Base-by-base conservation (phyloP, 2,113 vertebrate species). In the Elanoides forficatus region DNA sequence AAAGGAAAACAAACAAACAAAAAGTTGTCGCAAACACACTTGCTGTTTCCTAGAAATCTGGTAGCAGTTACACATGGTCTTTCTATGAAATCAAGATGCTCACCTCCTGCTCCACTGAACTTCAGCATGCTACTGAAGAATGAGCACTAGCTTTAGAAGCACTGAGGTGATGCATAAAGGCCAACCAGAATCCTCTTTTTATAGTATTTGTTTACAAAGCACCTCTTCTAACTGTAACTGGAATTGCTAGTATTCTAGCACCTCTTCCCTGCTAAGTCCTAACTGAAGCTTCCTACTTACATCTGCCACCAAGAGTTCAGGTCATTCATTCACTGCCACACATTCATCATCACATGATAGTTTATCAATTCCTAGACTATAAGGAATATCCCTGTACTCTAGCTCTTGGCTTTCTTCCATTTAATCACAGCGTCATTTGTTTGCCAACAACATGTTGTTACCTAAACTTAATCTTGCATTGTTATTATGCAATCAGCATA, bases 371-470 rank as follows among this genome's bases (percentile, higher is more conserved):
- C 59, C 80, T 59, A 60, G 27, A 16, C 26, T 58, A 5, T 45
- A 22, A 80, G 45, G 3, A 58, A 43, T 5, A 91, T 34, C 92
- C 80, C 34, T 50, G 32, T 62, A 53, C 80, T 78, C 75, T n/a
- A 58, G 63, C 60, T 95, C 86, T 15, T 78, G 96, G 94, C 94
- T 71, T 25, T 16, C 55, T 56, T 74, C 93, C 90, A 70, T 3
- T 7, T 23, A n/a, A 68, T 25, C 82, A 22, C 71, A 4, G 84
- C 0, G 0, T 18, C 78, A 21, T 18, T 23, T 30, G 25, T 43
- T 42, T 75, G 94, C 86, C 73, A 78, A 55, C 27, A 38, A 15
- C 56, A 5, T 1, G 18, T 2, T 8, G 45, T 8, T 85, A 81
- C 55, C 92, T 53, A 11, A 67, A 7, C 38, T 75, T 48, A 2